Base-by-base conservation (phyloP, 2,888 invertebrate genomes). In the Selenia dentaria region DNA sequence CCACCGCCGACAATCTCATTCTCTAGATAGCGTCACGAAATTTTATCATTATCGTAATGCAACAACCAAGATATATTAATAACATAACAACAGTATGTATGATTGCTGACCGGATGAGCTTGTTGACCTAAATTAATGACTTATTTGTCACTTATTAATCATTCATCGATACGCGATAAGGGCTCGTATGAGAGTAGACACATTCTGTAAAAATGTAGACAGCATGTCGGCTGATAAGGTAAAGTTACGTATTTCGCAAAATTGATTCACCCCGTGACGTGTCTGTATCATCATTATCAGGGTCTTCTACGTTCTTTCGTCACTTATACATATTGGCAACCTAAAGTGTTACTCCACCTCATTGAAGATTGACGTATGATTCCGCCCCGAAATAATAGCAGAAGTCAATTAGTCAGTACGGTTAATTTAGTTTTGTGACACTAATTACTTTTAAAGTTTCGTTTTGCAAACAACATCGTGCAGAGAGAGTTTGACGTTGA, bases 201-300 rank as follows among this genome's bases (percentile, higher is more conserved):
- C 51, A 51, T 36, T 33, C 27, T 6, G 28, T 12, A 41, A 46
- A 46, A 45, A 54, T 51, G 47, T 45, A 51, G 49, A 49, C 43
- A 10, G 43, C 39, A n/a, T 49, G 43, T 32, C 41, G 24, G 5
- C 34, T 18, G 38, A 40, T 49, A 49, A 36, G 29, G 40, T 9
- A 22, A 22, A 31, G 24, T 4, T 37, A 24, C 24, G 33, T 26
- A 37, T 47, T 37, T 42, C 51, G 49, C 54, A 57, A 51, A 51
- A 36, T 38, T 42, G 39, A 62, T 11, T 64, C 61, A 62, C 39
- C 61, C 56, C 42, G 57, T 67, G 66, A 67, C 68, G 68, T 59
- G 26, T 31, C 35, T 6, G 18, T 6, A 18, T 24, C 38, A 12
- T 37, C 8, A 28, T 10, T 40, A 36, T 41, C 51, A 44, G 32